Evolutionary conservation across 2,888 invertebrate species (phyloP), one percentile per base, ranked within the genome.

Genomic region (Harpagoxenus sublaevis): DNA sequence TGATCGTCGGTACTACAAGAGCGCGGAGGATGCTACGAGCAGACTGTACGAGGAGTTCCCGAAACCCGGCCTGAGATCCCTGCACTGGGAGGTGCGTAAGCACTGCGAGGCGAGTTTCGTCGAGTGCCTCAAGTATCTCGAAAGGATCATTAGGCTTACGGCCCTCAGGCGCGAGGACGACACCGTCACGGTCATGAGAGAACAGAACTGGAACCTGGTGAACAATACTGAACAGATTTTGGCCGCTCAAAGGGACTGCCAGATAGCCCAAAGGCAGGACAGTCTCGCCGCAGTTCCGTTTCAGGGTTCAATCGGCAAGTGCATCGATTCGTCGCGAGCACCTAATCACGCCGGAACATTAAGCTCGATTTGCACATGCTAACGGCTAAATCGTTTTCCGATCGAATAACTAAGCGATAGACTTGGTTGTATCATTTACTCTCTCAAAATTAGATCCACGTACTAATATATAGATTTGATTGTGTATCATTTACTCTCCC

Each of bases 31-130:
- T 45, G 88, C 94, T 89, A 51, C 85, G n/a, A 87, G 89, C 73
- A 91, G 91, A 48, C 94, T 95, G 89, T 96, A 95, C 91, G 92
- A 92, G 51, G 90, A 92, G 23, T 97, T 96, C 91, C 97, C 97
- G 2, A 93, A 94, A 39, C 97, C 97, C 55, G 96, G 96, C 4
- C 91, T 97, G 70, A 95, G 96, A 85, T 95, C 96, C 0, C 91
- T 97, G 62, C 97, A 97, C 92, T 97, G 97, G 96, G 96, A 96
- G 93, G 97, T 97, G 9, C 95, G 95, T 82, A 95, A 96, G 90
- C 95, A 96, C 88, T 97, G 97, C 91, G 95, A 96, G 66, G 88
- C 92, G 18, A 95, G 96, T 53, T 96, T 97, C 90, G 88, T 95
- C 53, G 95, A 94, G 83, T 97, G 97, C 91, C 94, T 97, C n/a